Evolutionary conservation across 2,888 invertebrate species (phyloP), one percentile per base, ranked within the genome.

Genomic region (Hydrotaea cyrtoneurina): DNA sequence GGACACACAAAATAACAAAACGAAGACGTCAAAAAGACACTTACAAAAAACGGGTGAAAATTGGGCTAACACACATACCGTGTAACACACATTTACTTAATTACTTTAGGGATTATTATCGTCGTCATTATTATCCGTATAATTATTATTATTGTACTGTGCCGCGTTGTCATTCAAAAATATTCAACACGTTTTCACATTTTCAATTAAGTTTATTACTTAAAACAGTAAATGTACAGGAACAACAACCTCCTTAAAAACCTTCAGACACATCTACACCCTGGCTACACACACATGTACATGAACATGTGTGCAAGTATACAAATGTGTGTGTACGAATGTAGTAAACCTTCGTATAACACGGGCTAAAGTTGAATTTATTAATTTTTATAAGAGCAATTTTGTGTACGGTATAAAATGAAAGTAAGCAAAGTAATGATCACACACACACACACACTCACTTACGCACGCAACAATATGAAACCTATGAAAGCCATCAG

Each of bases 331-430:
- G 19, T 69, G 69, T 39, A 10, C 10, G 39, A 4, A 39, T 39
- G 39, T 39, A 21, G 66, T 19, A 15, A 43, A 62, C 21, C 23
- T 62, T 26, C 62, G 8, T 62, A 62, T 26, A 66, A 71, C 53
- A 71, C 77, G 85, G 87, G 87, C 87, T 87, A 90, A 90, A 87
- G 87, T 89, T 88, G 86, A 85, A 89, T 89, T 89, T 90, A 90
- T 91, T 91, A 91, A 90, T 91, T 91, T 90, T 88, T 89, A 89
- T 90, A 90, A 90, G 89, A 90, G 90, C 89, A 90, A 90, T 90
- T 90, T 88, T 89, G 90, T 91, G 91, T 91, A 88, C 87, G 81
- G 81, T 62, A 66, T 76, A 59, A 84, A 72, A 72, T 73, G 59
- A 81, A 84, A 79, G 73, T 73, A 66, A 72, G 26, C 57, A 66